Percentiles rank a stretch among this genome's conserved stretches.
Evolutionary conservation across 2,797 vertebrate genomes (phyloP).

Genomic region (Tragopan temminckii): DNA sequence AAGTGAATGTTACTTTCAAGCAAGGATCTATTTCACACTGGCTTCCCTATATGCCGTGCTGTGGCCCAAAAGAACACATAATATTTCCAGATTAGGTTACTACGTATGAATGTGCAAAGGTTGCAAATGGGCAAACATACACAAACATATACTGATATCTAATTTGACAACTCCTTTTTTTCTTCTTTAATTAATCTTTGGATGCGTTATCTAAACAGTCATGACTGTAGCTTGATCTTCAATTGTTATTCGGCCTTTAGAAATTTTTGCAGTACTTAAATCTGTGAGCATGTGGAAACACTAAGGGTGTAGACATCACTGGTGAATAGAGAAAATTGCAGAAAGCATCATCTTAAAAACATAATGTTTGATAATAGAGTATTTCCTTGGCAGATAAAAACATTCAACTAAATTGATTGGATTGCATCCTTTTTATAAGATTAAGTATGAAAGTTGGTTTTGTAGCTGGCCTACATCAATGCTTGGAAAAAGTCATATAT

Average conservation of each 20-base stretch:
- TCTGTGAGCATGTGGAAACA: background rate
- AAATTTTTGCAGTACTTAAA: background rate
- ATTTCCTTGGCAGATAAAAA: background rate
- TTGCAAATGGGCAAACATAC: background rate
- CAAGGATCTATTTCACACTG: background rate
- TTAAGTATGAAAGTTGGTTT: background rate
- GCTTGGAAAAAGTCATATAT: background rate
- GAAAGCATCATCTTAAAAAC: background rate
- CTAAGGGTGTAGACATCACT: background rate
- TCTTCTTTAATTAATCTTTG: background rate
- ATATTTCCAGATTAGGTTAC: rapidly evolving
- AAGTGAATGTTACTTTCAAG: background rate
- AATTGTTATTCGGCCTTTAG: background rate
- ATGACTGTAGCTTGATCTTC: background rate
- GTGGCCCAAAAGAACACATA: rapidly evolving
- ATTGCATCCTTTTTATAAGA: background rate
- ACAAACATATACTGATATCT: rapidly evolving
- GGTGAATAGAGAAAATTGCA: background rate
- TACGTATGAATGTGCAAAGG: background rate
- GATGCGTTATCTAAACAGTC: background rate
- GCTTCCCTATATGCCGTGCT: rapidly evolving
- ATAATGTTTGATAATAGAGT: background rate
- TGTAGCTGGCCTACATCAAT: rapidly evolving
- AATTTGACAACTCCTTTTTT: background rate
- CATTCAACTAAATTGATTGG: background rate